Percentiles rank a stretch among this genome's conserved stretches.
Conservation (phyloP, 1,140 invertebrate genomes). For the Zaprionus ghesquierei region DNA sequence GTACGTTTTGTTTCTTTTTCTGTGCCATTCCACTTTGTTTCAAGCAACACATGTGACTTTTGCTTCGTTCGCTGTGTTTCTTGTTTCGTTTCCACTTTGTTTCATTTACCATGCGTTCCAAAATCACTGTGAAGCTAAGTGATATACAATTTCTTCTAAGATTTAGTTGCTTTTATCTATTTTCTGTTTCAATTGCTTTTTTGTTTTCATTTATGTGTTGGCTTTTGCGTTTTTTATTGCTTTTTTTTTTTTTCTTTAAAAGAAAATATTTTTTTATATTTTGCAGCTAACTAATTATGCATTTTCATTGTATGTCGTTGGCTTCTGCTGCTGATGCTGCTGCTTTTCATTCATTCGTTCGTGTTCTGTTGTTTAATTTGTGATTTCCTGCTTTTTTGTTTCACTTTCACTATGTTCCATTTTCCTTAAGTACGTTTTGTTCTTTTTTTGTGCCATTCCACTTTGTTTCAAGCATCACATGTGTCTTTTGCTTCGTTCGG, state of each 20-base stretch:
- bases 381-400: not conserved
- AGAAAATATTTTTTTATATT: not conserved
- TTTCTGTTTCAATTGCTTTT: not conserved
- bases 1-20: not conserved
- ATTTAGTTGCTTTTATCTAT: not conserved
- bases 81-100: not conserved
- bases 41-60: not conserved
- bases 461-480: not conserved
- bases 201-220: not conserved
- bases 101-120: not conserved
- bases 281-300: conserved; percentile 12
- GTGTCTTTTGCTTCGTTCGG: not conserved
- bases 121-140: too few species aligned
- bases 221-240: too few species aligned
- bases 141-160: not conserved
- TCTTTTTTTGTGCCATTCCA: not conserved
- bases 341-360: not conserved
- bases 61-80: not conserved
- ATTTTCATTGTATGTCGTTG: conserved; percentile 19
- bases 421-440: too few species aligned
- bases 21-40: not conserved
- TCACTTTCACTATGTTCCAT: not conserved
- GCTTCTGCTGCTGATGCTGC: not conserved
- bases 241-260: not conserved
- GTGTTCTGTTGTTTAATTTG: not conserved